Conservation (phyloP, 2,888 invertebrate genomes). For the Acleris sparsana region DNA sequence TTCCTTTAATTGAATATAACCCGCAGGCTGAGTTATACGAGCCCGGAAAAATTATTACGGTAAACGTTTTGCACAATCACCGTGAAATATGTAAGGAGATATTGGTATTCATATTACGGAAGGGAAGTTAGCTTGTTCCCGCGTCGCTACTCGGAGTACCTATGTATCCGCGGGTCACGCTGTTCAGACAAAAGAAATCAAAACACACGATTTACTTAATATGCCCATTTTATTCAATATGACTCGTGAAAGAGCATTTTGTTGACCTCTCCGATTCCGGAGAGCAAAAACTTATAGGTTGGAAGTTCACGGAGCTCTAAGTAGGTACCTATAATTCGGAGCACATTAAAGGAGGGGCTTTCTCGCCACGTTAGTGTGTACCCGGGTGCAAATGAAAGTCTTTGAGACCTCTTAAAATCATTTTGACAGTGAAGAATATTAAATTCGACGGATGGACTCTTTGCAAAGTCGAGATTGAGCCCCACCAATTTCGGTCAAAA, state of each 20-base stretch:
- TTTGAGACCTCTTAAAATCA: conserved; percentile 24
- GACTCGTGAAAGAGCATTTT: conserved; percentile 7
- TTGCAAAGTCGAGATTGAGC: too few relatives aligned
- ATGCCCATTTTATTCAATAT: conserved; percentile 6
- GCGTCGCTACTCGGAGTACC: conserved; percentile 12
- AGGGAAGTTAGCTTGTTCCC: conserved; percentile 24
- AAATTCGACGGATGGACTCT: background rate
- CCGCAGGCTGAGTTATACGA: conserved; percentile 8
- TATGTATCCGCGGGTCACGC: background rate
- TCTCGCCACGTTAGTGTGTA: conserved; percentile 45
- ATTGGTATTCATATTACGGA: conserved; percentile 24
- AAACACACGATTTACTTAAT: conserved; percentile 13
- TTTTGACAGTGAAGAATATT: conserved; percentile 8
- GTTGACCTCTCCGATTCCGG: conserved; percentile 1
- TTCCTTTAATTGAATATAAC: conserved; percentile 11
- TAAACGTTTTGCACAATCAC: conserved; percentile 14
- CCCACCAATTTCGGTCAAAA: too few relatives aligned
- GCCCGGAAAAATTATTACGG: conserved; percentile 7
- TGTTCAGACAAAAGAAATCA: conserved; percentile 2
- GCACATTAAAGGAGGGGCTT: conserved; percentile 45
- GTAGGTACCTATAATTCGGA: conserved; percentile 48
- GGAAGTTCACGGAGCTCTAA: conserved; percentile 40
- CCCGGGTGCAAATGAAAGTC: conserved; percentile 43
- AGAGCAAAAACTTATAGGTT: conserved; percentile 16
- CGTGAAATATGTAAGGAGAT: conserved; percentile 11